Base-by-base conservation (phyloP, 2,888 invertebrate genomes). In the Lutraria lutraria region DNA sequence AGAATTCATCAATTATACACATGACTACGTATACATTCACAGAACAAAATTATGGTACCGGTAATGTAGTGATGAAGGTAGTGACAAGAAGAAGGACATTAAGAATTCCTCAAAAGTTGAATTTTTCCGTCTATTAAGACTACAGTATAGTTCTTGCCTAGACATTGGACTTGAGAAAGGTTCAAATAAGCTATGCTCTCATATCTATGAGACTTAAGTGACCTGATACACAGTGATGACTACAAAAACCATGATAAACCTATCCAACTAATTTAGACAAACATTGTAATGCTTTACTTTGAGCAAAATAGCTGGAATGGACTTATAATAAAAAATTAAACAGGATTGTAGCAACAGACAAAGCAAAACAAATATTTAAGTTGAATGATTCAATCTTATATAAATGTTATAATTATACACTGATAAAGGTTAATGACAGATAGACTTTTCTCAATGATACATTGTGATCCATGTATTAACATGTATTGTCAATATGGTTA, bases 261-360 rank as follows among this genome's bases (percentile, higher is more conserved):
- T 72, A 31, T 31, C 29, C 31, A 13, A 76, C 16, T 76, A 34
- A 34, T 43, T 76, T 31, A 34, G 16, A 76, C 16, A 76, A 31
- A 76, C 19, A 76, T 31, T 34, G 16, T 31, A 76, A 76, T 76
- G 76, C 19, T 76, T 76, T 31, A 76, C 6, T 31, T 76, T 76
- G 76, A 76, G 76, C 76, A 76, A 76, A 16, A 76, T 25, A 76
- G 19, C 19, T 76, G 76, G 76, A 76, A 76, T 76, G 76, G 63
- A 68, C n/a, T 68, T 25, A 25, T 25, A 6, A 68, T n/a, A 68
- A 25, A 68, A n/a, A 21, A 68, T 25, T 25, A 68, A n/a, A 68
- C 2, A n/a, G 25, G 63, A 25, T n/a, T 56, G 56, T 56, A 25
- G 12, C n/a, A 13, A 68, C 12, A 13, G 25, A 76, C 21, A 31